Base-by-base conservation (phyloP, 2,113 vertebrate species). In the Odocoileus hemionus region DNA sequence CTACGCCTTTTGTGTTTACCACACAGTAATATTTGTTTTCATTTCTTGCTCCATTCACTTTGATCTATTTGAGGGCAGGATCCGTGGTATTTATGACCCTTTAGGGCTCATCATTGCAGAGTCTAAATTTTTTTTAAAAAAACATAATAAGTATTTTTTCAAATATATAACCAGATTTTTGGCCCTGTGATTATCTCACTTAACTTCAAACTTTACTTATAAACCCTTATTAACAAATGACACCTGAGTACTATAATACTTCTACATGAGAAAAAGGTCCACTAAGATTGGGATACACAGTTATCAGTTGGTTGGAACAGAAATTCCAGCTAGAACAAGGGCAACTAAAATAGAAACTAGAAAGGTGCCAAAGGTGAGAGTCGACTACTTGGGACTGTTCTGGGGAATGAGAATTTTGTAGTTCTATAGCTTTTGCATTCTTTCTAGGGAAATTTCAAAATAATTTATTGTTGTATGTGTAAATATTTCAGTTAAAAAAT, bases 381-480 rank as follows among this genome's bases (percentile, higher is more conserved):
- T 60, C 13, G 58, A 58, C 36, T 57, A 36, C 61, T 64, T 45
- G 39, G 10, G 23, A 21, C 19, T 19, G 67, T 90, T 70, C 45
- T 92, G 80, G 50, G 26, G 21, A 94, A 55, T 45, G 28, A 78
- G 36, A 70, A 92, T 78, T 78, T 55, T 83, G 58, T 60, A 50
- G 33, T 87, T 79, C 67, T 28, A 9, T 54, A 79, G n/a, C 26
- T 93, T 88, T 61, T 85, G 1, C 7, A 85, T 80, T 6, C 19
- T 64, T 96, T 86, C 55, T 64, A 93, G 64, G 54, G n/a, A 93
- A 94, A 86, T 58, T 80, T 58, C 45, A 95, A 23, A 93, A 88
- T 60, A 91, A 70, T 10, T 91, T 45, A 82, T 80, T 50, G 96
- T n/a, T 7, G 6, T 76, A 76, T 86, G 36, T 28, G 43, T n/a